Percentiles rank a stretch among this genome's conserved stretches.
Evolutionary conservation across 2,797 vertebrate species (phyloP).

Genomic region (Chloroceryle amazona): DNA sequence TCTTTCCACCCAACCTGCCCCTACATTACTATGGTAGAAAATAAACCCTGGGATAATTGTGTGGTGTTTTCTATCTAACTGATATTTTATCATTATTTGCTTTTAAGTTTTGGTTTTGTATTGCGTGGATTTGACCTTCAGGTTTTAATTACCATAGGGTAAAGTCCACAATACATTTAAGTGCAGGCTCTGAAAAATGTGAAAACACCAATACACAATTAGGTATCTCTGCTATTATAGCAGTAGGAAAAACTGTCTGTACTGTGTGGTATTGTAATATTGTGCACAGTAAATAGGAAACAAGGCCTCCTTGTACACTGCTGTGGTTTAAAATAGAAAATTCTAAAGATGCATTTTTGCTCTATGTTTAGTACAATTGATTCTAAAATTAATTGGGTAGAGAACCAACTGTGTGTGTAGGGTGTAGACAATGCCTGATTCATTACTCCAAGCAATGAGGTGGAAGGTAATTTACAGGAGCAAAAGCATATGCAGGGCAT

Average conservation of each 20-base stretch:
- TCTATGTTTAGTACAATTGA: background rate
- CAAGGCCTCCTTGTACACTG: background rate
- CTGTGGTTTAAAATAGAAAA: background rate
- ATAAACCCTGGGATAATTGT: background rate
- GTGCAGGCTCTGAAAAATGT: background rate
- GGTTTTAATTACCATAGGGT: background rate
- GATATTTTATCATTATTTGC: background rate
- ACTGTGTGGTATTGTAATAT: background rate
- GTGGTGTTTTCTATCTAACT: background rate
- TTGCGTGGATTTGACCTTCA: background rate
- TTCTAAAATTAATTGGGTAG: slow-evolving; percentile 19
- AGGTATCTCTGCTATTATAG: background rate
- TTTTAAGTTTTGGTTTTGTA: background rate
- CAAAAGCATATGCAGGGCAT: background rate
- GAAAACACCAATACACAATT: background rate
- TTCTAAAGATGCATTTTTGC: background rate
- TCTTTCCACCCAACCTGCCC: background rate
- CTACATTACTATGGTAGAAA: background rate
- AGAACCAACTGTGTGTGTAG: background rate
- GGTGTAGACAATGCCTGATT: background rate
- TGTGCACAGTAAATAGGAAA: background rate
- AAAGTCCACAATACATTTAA: background rate
- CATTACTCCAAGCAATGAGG: slow-evolving; percentile 13
- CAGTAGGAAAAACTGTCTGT: background rate
- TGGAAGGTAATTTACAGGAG: slow-evolving; percentile 36